Evolutionary conservation across 2,797 vertebrate species (phyloP).

Genomic region (Siniperca undulata): DNA sequence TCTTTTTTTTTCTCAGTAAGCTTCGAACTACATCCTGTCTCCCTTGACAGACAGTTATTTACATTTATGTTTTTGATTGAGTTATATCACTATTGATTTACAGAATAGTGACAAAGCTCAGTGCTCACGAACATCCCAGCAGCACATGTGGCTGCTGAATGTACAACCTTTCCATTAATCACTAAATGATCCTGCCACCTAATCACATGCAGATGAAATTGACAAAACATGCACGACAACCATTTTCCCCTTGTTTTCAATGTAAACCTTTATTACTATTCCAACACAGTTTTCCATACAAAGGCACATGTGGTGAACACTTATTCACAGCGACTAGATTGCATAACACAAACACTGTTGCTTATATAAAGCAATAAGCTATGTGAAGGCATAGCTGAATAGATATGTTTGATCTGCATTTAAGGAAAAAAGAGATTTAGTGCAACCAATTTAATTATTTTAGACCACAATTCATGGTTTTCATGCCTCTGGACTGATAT

Average conservation of each 20-base stretch:
- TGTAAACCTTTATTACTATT: slow-evolving; percentile 86
- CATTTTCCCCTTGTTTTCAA: slow-evolving; percentile 76
- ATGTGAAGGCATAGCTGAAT: slow-evolving; percentile 14
- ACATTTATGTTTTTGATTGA: background rate
- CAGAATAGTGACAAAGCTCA: background rate
- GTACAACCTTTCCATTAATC: background rate
- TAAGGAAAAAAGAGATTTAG: slow-evolving; percentile 54
- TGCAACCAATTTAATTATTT: slow-evolving; percentile 69
- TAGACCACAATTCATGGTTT: slow-evolving; percentile 63
- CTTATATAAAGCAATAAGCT: slow-evolving; percentile 35
- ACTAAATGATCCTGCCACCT: background rate
- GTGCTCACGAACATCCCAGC: slow-evolving; percentile 6
- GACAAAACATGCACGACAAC: slow-evolving; percentile 27
- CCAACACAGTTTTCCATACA: slow-evolving; percentile 68
- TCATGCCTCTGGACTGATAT: slow-evolving; percentile 69
- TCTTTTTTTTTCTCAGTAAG: background rate
- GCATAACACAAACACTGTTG: slow-evolving; percentile 53
- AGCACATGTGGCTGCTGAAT: background rate
- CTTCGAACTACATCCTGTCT: background rate
- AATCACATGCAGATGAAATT: background rate
- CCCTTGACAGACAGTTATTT: background rate
- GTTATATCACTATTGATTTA: background rate
- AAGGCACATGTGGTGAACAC: slow-evolving; percentile 81
- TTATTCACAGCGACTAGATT: slow-evolving; percentile 50
- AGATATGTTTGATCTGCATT: slow-evolving; percentile 56